Conservation (phyloP, 2,113 vertebrate species). For the Cololabis saira region DNA sequence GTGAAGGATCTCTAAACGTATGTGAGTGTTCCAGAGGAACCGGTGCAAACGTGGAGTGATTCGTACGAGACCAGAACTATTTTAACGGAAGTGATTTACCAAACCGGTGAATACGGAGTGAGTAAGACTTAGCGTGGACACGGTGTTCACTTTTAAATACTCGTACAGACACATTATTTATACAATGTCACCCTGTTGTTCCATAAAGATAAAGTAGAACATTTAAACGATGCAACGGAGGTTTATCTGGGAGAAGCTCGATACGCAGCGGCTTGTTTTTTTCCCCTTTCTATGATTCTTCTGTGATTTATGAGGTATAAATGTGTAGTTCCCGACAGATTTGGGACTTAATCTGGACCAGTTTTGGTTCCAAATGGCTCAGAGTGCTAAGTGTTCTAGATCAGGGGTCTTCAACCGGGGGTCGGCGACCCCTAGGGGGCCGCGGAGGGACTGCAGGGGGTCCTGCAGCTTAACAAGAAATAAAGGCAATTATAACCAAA, state of each 20-base stretch:
- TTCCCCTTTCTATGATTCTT: not conserved
- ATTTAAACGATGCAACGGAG: constrained; percentile 9
- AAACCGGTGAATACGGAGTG: not conserved
- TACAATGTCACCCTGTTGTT: constrained; percentile 60
- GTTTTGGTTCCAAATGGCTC: too few species aligned
- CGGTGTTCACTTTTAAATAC: constrained; percentile 10
- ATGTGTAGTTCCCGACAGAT: not conserved
- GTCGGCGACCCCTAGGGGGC: too few species aligned
- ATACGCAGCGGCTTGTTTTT: not conserved
- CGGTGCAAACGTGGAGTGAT: not conserved
- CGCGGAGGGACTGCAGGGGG: too few species aligned
- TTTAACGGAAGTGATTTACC: not conserved
- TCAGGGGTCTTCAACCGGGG: too few species aligned
- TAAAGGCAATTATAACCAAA: too few species aligned
- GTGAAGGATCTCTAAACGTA: not conserved
- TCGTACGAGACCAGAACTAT: not conserved
- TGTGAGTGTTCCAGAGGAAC: constrained; percentile 9
- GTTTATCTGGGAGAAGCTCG: not conserved
- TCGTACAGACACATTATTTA: constrained; percentile 10
- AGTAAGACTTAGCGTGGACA: constrained; percentile 24
- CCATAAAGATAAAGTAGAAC: constrained; percentile 22
- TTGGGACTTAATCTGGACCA: too few species aligned
- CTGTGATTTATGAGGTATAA: not conserved
- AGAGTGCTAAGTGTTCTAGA: too few species aligned
- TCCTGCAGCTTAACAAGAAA: too few species aligned